Percentiles rank a stretch among this genome's conserved stretches.
phyloP scores from a whole-genome alignment of 2,888 invertebrate species.

The Hyposoter didymator region DNA sequence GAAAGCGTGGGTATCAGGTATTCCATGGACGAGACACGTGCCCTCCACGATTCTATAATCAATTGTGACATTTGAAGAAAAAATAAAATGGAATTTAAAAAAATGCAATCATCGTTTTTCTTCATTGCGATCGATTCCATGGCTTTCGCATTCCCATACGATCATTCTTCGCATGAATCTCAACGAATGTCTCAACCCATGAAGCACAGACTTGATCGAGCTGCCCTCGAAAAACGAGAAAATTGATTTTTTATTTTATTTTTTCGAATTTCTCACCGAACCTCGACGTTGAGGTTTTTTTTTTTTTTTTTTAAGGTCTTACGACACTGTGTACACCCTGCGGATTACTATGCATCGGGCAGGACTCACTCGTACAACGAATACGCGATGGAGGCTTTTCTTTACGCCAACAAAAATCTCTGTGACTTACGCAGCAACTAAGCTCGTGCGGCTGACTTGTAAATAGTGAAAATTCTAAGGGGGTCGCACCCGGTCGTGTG shows the following conservation, averaged over 20 bases:
- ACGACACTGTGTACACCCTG: background rate
- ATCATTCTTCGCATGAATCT: background rate
- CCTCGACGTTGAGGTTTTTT: background rate
- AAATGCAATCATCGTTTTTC: background rate
- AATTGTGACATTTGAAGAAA: constrained; percentile 8
- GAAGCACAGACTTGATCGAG: background rate
- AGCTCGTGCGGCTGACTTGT: constrained; percentile 31
- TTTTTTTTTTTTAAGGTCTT: too few relatives aligned
- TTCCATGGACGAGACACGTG: constrained; percentile 29
- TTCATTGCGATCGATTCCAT: background rate
- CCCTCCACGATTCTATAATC: constrained; percentile 4
- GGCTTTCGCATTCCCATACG: background rate
- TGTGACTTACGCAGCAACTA: constrained; percentile 46
- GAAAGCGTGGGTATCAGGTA: constrained; percentile 37
- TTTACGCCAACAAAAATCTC: constrained; percentile 47
- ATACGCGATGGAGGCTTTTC: background rate
- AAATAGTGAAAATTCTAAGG: constrained; percentile 62
- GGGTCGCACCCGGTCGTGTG: constrained; percentile 27
- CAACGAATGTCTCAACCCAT: background rate
- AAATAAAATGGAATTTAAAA: background rate
- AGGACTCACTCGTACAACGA: background rate
- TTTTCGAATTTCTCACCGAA: background rate
- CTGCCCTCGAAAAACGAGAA: background rate
- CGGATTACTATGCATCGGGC: background rate
- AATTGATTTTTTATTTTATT: background rate